phyloP scores from a whole-genome alignment of 2,888 invertebrate species.

The Galerucella pusilla region DNA sequence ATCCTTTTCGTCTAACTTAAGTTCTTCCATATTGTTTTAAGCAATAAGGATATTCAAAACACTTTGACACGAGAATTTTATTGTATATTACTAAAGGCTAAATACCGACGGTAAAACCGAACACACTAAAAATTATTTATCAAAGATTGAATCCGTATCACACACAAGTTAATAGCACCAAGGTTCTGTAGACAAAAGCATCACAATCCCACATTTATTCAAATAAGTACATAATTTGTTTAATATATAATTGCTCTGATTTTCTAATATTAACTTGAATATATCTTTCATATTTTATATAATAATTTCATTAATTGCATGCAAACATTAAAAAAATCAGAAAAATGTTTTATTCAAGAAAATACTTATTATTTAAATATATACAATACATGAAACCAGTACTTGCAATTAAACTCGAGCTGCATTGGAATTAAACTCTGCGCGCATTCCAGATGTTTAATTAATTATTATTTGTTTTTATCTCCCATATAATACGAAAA shows the following conservation, averaged over 20 bases:
- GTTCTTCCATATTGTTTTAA: slow-evolving; percentile 30
- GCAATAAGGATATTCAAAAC: background rate
- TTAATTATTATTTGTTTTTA: background rate
- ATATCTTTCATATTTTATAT: no score
- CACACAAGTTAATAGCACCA: no score
- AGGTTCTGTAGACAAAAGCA: background rate
- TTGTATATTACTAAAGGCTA: no score
- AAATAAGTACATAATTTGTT: background rate
- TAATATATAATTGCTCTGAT: background rate
- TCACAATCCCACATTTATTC: background rate
- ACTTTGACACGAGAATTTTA: no score
- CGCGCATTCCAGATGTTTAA: background rate
- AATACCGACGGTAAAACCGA: no score
- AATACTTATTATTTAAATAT: background rate
- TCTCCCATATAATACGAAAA: no score
- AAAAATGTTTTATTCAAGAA: background rate
- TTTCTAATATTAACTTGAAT: background rate
- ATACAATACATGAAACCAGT: background rate
- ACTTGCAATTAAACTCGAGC: background rate
- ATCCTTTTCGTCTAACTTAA: slow-evolving; percentile 11
- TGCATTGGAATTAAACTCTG: background rate
- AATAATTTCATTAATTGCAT: background rate
- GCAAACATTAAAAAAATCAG: background rate
- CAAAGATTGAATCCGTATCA: no score
- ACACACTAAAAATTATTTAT: no score